phyloP scores from a whole-genome alignment of 2,797 vertebrate species.

The Coracias cyanogaster region DNA sequence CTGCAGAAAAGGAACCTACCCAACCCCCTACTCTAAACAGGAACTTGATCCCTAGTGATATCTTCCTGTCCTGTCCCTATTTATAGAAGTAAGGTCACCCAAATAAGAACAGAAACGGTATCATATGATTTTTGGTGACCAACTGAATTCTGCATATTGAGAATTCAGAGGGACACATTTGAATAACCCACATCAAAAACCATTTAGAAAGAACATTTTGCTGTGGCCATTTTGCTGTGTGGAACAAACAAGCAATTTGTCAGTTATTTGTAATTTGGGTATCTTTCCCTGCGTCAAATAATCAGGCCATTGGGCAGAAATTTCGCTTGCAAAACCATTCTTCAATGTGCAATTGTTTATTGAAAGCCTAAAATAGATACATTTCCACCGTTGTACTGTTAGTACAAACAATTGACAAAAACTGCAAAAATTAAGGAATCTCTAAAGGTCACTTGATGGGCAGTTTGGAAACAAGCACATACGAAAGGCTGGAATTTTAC shows the following conservation, averaged over 20 bases:
- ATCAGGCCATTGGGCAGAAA: neutral
- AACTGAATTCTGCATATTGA: neutral
- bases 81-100: slow-evolving; percentile 55
- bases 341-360: neutral
- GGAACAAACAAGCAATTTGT: rapidly evolving
- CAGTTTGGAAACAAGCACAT: neutral
- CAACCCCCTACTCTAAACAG: slow-evolving; percentile 31
- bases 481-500: neutral
- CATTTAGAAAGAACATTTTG: neutral
- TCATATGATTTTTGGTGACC: neutral
- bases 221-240: rapidly evolving
- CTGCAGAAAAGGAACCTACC: slow-evolving; percentile 16
- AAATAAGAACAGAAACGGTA: neutral
- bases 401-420: neutral
- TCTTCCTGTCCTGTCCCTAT: slow-evolving; percentile 29
- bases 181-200: neutral
- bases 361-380: neutral
- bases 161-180: neutral
- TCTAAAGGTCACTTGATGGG: neutral
- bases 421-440: neutral
- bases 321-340: neutral
- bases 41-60: slow-evolving; percentile 49
- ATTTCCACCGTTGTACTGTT: neutral
- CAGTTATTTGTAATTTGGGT: neutral
- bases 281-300: neutral